Evolutionary conservation across 2,113 vertebrate species (phyloP).

Genomic region (Rhineura floridana): DNA sequence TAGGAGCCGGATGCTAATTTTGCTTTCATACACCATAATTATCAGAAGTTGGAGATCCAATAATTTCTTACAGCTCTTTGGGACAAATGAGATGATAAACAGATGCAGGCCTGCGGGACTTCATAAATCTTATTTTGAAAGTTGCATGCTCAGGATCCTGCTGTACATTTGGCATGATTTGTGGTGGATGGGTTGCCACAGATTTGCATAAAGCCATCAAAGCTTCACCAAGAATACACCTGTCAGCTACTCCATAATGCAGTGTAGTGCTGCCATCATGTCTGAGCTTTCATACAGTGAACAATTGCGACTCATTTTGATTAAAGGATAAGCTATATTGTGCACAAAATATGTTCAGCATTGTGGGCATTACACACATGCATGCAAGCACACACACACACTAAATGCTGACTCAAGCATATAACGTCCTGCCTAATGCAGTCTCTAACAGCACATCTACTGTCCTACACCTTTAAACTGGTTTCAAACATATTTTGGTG

Average conservation of each 20-base stretch:
- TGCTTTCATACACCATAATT: background rate
- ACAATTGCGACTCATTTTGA: accelerated
- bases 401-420: background rate
- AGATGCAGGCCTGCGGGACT: slow-evolving; percentile 11
- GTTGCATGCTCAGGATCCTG: accelerated
- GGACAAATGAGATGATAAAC: background rate
- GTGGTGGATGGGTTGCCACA: accelerated
- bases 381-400: accelerated
- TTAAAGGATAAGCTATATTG: accelerated
- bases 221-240: accelerated
- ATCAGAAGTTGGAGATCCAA: background rate
- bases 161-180: background rate
- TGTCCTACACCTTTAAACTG: background rate
- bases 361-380: accelerated
- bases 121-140: slow-evolving; percentile 15
- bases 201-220: background rate
- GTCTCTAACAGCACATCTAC: background rate
- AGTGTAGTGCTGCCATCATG: accelerated
- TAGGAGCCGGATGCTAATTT: background rate
- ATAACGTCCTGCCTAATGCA: background rate
- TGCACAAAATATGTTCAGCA: background rate
- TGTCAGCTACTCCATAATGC: background rate
- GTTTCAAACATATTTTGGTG: background rate
- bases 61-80: background rate
- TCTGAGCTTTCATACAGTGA: background rate